These are phyloP conservation scores for Zootoca vivipara DNA, from an alignment of 2,113 vertebrate genomes.

Conservation along the genomic window DNA sequence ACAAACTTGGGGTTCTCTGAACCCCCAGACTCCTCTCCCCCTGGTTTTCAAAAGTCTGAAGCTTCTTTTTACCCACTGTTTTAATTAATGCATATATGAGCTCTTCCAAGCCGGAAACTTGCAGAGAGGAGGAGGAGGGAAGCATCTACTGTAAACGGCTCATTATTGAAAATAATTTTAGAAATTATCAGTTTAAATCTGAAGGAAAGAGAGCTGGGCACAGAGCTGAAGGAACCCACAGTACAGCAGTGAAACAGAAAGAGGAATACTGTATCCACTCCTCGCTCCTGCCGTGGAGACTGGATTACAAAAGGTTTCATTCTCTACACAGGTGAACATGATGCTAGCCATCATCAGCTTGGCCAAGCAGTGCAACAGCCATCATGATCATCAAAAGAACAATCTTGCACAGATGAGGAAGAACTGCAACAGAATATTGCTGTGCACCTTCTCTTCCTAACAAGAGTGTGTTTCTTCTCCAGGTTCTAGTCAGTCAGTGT, in stretches of 20 bases:
- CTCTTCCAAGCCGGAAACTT: neutral
- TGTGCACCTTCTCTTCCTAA: neutral
- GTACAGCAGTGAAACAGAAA: neutral
- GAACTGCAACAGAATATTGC: neutral
- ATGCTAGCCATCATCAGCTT: neutral
- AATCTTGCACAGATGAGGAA: neutral
- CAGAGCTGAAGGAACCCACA: neutral
- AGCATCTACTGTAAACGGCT: neutral
- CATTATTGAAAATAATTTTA: neutral
- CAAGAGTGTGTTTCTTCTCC: neutral
- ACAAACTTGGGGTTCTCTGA: too few relatives aligned
- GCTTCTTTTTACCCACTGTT: neutral
- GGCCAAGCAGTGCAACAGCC: neutral
- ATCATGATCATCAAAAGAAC: neutral
- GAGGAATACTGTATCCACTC: too few relatives aligned
- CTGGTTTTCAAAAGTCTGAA: neutral
- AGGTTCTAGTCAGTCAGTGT: neutral
- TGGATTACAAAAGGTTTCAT: neutral
- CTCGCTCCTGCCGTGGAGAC: neutral
- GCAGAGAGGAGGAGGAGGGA: fast-evolving
- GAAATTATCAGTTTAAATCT: neutral
- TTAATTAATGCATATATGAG: neutral
- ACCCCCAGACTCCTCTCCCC: too few relatives aligned
- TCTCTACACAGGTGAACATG: neutral
- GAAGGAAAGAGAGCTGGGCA: neutral